phyloP scores from a whole-genome alignment of 2,113 vertebrate species.

The Hymenochirus boettgeri region DNA sequence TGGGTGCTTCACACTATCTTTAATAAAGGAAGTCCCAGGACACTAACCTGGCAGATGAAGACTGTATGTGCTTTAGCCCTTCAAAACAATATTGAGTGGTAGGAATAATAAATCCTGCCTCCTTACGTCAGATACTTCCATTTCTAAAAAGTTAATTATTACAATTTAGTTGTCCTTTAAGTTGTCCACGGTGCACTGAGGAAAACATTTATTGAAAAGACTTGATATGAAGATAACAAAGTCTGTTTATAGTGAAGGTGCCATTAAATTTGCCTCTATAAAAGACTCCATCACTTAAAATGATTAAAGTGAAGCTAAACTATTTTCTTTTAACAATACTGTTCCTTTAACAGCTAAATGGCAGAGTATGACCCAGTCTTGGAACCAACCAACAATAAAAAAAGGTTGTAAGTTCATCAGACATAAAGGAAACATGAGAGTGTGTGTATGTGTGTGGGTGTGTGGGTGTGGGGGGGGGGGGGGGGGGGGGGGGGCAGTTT shows the following conservation, averaged over 20 bases:
- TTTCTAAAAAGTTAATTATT: neutral
- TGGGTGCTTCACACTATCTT: no score
- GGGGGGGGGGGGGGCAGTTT: no score
- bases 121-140: no score
- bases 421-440: conserved; percentile 50
- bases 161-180: no score
- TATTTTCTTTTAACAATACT: neutral
- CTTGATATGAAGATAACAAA: neutral
- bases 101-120: no score
- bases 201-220: neutral
- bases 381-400: conserved; percentile 11
- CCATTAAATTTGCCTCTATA: neutral
- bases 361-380: neutral
- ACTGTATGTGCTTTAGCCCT: no score
- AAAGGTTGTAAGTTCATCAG: conserved; percentile 56
- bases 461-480: no score
- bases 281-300: neutral
- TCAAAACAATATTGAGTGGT: no score
- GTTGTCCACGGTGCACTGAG: neutral
- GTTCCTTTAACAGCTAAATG: neutral
- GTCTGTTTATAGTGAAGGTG: neutral
- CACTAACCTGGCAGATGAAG: no score
- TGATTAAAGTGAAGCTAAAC: neutral
- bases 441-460: conserved; percentile 46
- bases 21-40: no score